Conservation (phyloP, 2,113 vertebrate genomes). For the Onychostoma macrolepis region DNA sequence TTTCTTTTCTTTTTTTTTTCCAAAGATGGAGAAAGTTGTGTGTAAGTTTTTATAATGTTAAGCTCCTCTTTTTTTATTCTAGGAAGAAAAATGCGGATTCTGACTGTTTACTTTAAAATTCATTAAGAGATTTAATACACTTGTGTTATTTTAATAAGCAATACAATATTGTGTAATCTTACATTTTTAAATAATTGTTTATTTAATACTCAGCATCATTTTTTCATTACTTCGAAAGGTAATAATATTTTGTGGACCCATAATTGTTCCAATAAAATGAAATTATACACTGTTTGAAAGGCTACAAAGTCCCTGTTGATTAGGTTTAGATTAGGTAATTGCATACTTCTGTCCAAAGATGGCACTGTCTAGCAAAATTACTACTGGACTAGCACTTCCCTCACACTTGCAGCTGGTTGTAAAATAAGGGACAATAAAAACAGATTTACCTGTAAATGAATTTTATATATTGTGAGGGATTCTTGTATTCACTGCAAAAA, state of each 20-base stretch:
- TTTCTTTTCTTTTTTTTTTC: too few relatives aligned
- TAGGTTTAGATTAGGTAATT: constrained; percentile 31
- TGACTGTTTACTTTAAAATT: background rate
- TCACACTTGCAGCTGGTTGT: background rate
- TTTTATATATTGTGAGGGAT: background rate
- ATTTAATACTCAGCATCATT: background rate
- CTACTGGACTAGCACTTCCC: background rate
- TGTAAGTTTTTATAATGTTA: too few relatives aligned
- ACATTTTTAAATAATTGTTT: background rate
- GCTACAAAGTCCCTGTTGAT: background rate
- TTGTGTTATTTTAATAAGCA: background rate
- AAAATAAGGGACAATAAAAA: constrained; percentile 7
- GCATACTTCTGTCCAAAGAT: constrained; percentile 71
- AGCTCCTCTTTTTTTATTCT: background rate
- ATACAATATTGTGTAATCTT: background rate
- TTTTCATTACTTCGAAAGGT: background rate
- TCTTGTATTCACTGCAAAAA: background rate
- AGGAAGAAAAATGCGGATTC: background rate
- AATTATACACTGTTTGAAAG: background rate
- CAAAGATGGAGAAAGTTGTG: background rate
- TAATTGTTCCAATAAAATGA: background rate
- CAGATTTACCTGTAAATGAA: background rate
- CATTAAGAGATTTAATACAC: background rate
- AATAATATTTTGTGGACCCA: background rate
- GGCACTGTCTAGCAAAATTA: constrained; percentile 75